Percentiles rank a stretch among this genome's conserved stretches.
phyloP scores from a whole-genome alignment of 1,140 invertebrate genomes.

The Pseudachorutes palmiensis region DNA sequence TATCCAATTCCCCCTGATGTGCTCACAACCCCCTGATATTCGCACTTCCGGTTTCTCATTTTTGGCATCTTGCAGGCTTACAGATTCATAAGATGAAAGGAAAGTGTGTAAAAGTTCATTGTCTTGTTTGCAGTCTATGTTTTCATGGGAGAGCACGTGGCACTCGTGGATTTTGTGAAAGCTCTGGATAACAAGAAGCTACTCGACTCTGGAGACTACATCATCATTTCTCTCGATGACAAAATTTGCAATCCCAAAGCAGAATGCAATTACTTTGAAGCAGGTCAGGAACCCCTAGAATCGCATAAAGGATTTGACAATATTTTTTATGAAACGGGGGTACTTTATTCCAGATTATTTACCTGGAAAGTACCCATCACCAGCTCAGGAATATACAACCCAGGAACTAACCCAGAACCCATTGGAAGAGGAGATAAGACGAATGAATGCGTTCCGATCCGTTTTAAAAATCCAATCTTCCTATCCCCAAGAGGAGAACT shows the following conservation, averaged over 20 bases:
- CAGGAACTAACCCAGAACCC: neutral
- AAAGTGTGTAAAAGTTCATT: neutral
- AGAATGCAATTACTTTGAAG: slow-evolving; percentile 11
- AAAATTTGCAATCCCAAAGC: slow-evolving; percentile 42
- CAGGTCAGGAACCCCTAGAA: neutral
- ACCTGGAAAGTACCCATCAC: neutral
- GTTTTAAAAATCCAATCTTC: slow-evolving; percentile 17
- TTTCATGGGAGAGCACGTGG: slow-evolving; percentile 73
- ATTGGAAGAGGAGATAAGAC: neutral
- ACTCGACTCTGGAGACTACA: slow-evolving; percentile 65
- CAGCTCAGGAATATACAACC: neutral
- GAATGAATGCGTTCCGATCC: slow-evolving; percentile 14
- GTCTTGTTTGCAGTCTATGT: slow-evolving; percentile 63
- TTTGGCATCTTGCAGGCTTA: neutral
- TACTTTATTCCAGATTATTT: neutral
- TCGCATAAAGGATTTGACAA: neutral
- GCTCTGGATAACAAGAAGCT: slow-evolving; percentile 57
- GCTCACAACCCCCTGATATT: neutral
- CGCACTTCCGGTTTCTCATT: neutral
- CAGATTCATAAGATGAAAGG: neutral
- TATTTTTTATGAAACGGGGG: neutral
- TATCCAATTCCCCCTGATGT: neutral
- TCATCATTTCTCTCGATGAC: slow-evolving; percentile 76
- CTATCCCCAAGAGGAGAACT: slow-evolving; percentile 12
- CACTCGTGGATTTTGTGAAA: slow-evolving; percentile 46